phyloP scores from a whole-genome alignment of 2,113 vertebrate genomes.

The Numenius arquata region DNA sequence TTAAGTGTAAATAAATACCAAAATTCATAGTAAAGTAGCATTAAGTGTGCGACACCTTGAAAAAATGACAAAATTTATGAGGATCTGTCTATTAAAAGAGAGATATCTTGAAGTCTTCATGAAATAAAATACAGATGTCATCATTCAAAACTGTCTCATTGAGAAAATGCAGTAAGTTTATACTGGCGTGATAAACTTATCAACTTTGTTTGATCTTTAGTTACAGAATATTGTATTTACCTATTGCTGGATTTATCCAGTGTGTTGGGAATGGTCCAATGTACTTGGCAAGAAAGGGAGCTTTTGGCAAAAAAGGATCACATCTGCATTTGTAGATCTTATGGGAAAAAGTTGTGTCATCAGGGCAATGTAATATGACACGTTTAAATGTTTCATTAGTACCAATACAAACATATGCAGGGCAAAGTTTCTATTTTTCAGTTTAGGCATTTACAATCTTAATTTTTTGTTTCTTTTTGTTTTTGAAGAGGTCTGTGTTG shows the following conservation, averaged over 20 bases:
- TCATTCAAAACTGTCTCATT: background rate
- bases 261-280: background rate
- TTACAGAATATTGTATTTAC: background rate
- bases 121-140: background rate
- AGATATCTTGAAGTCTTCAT: background rate
- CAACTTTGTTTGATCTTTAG: background rate
- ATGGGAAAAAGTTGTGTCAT: constrained; percentile 21
- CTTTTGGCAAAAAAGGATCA: background rate
- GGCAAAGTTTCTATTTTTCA: background rate
- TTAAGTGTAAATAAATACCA: background rate
- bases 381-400: background rate
- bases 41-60: background rate
- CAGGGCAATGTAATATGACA: background rate
- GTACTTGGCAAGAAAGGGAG: background rate
- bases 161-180: background rate
- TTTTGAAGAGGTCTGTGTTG: background rate
- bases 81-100: background rate
- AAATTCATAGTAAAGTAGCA: background rate
- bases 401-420: background rate
- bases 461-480: background rate
- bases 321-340: constrained; percentile 30
- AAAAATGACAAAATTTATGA: background rate
- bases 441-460: background rate
- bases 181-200: background rate
- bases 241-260: background rate